phyloP scores from a whole-genome alignment of 1,140 invertebrate species.

The Zophobas morio region DNA sequence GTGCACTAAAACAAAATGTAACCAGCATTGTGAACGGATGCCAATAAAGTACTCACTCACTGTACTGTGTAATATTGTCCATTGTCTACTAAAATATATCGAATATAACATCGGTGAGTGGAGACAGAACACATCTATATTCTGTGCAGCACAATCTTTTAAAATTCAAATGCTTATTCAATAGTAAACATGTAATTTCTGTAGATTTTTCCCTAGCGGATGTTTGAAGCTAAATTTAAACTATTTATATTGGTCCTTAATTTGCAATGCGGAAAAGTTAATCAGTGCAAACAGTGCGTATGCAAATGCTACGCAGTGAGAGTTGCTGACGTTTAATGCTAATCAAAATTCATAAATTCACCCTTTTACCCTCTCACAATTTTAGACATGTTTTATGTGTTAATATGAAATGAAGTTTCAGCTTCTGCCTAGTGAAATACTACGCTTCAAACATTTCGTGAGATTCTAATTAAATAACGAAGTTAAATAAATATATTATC shows the following conservation, averaged over 20 bases:
- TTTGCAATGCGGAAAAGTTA: too few relatives aligned
- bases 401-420: too few relatives aligned
- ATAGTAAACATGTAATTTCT: conserved; percentile 16
- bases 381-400: too few relatives aligned
- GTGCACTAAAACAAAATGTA: background rate
- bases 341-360: too few relatives aligned
- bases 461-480: too few relatives aligned
- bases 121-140: conserved; percentile 20
- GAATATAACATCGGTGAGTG: background rate
- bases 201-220: conserved; percentile 14
- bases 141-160: conserved; percentile 16
- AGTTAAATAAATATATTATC: too few relatives aligned
- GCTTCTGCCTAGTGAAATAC: too few relatives aligned
- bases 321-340: too few relatives aligned
- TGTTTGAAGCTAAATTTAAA: conserved; percentile 10
- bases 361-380: too few relatives aligned
- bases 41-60: conserved; percentile 17
- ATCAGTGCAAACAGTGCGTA: too few relatives aligned
- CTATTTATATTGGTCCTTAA: background rate
- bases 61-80: conserved; percentile 11
- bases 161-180: conserved; percentile 36
- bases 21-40: conserved; percentile 2
- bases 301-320: too few relatives aligned
- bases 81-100: conserved; percentile 37
- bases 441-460: too few relatives aligned